Base-by-base conservation (phyloP, 2,888 invertebrate genomes). In the Drosophila eohydei region DNA sequence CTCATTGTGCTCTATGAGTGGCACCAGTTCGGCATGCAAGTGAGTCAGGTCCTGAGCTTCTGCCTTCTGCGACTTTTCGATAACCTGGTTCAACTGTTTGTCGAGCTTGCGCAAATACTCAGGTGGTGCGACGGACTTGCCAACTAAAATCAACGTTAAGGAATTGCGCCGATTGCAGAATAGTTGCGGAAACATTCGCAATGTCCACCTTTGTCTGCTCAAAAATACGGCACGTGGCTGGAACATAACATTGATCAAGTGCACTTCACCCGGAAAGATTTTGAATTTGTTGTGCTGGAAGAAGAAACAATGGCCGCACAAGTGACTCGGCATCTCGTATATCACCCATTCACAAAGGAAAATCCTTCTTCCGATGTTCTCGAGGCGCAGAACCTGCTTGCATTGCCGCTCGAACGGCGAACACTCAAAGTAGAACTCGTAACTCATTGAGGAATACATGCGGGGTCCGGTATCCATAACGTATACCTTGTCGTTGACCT, bases 281-380 rank as follows among this genome's bases (percentile, higher is more conserved):
- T 74, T 68, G 41, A 88, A 75, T 0, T 64, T 61, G 0, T 30
- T 36, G 2, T 48, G 41, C 21, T 87, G 66, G 14, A 92, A 81
- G 0, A 84, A 34, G 55, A 92, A 91, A 41, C 68, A 74, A 5
- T 80, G 71, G 5, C 63, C 26, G 1, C 30, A 21, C 44, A 6
- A 14, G 14, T 2, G 1, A 16, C 0, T 1, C 5, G 4, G 9
- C 51, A 14, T 14, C 4, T 52, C 26, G 26, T 1, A 4, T 1
- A 14, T 1, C 14, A 4, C 5, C 92, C 91, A 91, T 6, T 78
- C 74, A 51, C 80, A 90, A 26, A 64, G 78, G 8, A 91, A 21
- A 0, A 81, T 59, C 16, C 67, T 71, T 0, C 40, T 62, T 1
- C 91, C 91, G 5, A 91, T 57, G 54, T 91, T 91, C 61, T 91